Percentiles rank a stretch among this genome's conserved stretches.
Evolutionary conservation across 2,888 invertebrate species (phyloP).

Genomic region (Coenonympha arcania): DNA sequence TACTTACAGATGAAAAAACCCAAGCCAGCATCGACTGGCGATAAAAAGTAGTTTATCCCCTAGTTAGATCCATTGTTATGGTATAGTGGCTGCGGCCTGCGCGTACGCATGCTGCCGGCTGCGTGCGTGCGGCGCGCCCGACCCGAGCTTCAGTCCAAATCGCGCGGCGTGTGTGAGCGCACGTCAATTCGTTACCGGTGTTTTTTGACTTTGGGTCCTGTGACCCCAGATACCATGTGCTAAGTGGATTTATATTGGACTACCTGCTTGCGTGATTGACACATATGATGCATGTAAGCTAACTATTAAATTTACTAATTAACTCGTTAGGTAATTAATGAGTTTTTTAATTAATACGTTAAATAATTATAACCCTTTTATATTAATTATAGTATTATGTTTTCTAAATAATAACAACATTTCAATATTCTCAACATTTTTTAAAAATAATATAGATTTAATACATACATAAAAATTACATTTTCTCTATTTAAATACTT

Average conservation of each 20-base stretch:
- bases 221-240: constrained; percentile 51
- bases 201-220: constrained; percentile 22
- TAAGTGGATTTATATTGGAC: constrained; percentile 41
- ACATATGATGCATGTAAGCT: constrained; percentile 67
- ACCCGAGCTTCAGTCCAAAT: constrained; percentile 40
- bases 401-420: no score
- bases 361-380: no score
- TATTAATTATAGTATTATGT: no score
- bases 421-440: no score
- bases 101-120: constrained; percentile 18
- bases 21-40: constrained; percentile 3
- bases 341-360: background rate
- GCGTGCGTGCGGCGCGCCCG: constrained; percentile 29
- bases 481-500: no score
- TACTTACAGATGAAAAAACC: constrained; percentile 2
- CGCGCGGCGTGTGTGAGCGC: constrained; percentile 43
- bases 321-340: background rate
- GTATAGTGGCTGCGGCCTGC: constrained; percentile 17
- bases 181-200: constrained; percentile 27
- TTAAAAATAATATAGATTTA: no score
- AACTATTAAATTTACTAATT: background rate
- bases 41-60: constrained; percentile 10
- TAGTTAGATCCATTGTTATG: constrained; percentile 19
- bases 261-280: constrained; percentile 33
- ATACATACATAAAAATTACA: no score